A percentile compares a stretch with the other conserved stretches of the same genome.
These are phyloP conservation scores for Microtus agrestis DNA, from an alignment of 2,797 vertebrate species.

Conservation along the genomic window DNA sequence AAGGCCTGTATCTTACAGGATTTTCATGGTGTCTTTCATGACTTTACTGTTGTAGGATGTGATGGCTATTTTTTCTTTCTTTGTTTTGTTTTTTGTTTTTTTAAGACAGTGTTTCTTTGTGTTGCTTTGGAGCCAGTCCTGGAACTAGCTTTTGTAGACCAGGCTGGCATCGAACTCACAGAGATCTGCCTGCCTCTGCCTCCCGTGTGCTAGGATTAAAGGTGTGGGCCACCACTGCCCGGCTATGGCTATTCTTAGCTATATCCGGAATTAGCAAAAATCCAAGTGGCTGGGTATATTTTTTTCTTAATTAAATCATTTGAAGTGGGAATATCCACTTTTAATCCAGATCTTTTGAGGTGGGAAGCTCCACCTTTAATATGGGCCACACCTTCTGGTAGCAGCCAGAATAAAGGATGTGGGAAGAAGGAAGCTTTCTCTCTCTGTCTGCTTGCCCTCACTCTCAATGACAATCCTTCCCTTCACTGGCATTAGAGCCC, in stretches of 20 bases:
- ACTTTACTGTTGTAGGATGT: background rate
- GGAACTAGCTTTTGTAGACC: no score
- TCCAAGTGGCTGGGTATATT: background rate
- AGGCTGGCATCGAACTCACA: no score
- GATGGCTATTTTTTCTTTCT: no score
- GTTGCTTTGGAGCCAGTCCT: no score
- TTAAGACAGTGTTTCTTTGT: no score
- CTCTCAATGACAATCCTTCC: background rate
- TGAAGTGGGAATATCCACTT: background rate
- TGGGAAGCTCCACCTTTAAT: background rate
- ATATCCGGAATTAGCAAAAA: background rate
- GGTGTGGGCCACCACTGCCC: no score
- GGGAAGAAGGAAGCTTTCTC: background rate
- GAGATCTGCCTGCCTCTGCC: no score
- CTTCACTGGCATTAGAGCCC: background rate
- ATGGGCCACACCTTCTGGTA: background rate
- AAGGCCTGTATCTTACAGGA: background rate
- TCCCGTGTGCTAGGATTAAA: no score
- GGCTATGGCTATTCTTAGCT: background rate
- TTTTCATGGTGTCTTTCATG: background rate
- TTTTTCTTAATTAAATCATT: background rate
- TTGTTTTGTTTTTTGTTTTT: no score
- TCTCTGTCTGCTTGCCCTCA: background rate
- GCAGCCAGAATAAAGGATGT: background rate
- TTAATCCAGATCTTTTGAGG: background rate